Evolutionary conservation across 2,797 vertebrate genomes (phyloP), one percentile per base, ranked within the genome.

Genomic region (Anas bernieri): DNA sequence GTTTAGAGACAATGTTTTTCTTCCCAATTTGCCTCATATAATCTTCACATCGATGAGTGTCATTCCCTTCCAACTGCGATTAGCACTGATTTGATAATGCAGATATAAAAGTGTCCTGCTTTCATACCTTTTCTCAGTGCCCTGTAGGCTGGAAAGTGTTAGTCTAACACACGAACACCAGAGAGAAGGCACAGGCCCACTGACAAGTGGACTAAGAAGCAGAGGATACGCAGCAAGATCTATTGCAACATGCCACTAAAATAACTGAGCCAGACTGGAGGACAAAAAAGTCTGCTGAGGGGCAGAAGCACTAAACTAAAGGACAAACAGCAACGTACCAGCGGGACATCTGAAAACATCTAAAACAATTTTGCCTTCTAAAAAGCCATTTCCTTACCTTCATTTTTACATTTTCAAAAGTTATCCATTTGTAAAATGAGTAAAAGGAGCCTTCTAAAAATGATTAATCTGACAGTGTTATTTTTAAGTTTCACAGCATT

Each of bases 401-500:
- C 43, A 41, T 78, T 56, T 70, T 52, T 76, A 7, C 31, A 31
- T 77, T 91, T 88, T 64, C 59, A 76, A 92, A 83, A 37, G 56
- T 75, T 88, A 70, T 59, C 11, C 14, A 82, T 93, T 88, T 33
- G 33, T 56, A 45, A 28, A 64, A 67, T 26, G 21, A 75, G 39
- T 41, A 83, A 94, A 83, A 92, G 39, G 35, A 86, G 37, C 11
- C n/a, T 91, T 94, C 86, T 52, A 13, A 61, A 94, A 79, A 73
- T 64, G 0, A 93, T 77, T 87, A 73, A 80, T 81, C 43, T 84
- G 61, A 56, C 37, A 22, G 22, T 30, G 33, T 69, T 13, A 68
- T 90, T 89, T 91, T 88, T 78, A 93, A 90, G 55, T 96, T 93
- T 66, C 37, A 61, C 68, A 91, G 41, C 77, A 95, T 81, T 83